Evolutionary conservation across 2,113 vertebrate species (phyloP).

Genomic region (Pungitius pungitius): DNA sequence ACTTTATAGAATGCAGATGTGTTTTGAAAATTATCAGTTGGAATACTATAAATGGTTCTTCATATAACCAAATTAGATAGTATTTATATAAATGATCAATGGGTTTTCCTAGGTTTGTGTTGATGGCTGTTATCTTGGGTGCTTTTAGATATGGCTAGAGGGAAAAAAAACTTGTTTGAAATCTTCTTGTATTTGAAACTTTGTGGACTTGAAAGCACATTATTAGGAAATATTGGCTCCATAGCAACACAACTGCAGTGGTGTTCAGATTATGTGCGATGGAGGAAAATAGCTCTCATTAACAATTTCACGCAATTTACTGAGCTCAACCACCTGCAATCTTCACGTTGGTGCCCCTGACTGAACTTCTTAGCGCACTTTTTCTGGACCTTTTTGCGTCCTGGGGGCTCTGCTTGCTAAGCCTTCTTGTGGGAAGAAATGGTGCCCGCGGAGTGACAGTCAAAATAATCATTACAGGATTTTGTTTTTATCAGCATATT

Average conservation of each 20-base stretch:
- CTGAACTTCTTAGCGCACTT: background rate
- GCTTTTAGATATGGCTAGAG: background rate
- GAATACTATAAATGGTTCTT: background rate
- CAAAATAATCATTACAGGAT: background rate
- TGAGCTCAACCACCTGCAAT: background rate
- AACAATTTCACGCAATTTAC: background rate
- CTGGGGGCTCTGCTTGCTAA: background rate
- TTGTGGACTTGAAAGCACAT: background rate
- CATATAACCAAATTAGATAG: background rate
- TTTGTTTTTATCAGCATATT: background rate
- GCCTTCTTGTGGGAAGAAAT: slow-evolving; percentile 1
- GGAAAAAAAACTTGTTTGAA: background rate
- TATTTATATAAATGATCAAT: background rate
- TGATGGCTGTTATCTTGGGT: background rate
- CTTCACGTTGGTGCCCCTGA: background rate
- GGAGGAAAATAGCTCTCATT: background rate
- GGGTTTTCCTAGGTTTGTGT: background rate
- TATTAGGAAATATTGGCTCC: background rate
- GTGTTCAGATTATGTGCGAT: background rate
- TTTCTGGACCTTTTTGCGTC: background rate
- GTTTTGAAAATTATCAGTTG: background rate
- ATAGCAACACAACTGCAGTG: background rate
- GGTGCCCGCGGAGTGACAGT: background rate
- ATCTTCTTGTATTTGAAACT: background rate
- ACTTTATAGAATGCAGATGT: background rate